Evolutionary conservation across 2,113 vertebrate species (phyloP).

Genomic region (Dasyprocta punctata): DNA sequence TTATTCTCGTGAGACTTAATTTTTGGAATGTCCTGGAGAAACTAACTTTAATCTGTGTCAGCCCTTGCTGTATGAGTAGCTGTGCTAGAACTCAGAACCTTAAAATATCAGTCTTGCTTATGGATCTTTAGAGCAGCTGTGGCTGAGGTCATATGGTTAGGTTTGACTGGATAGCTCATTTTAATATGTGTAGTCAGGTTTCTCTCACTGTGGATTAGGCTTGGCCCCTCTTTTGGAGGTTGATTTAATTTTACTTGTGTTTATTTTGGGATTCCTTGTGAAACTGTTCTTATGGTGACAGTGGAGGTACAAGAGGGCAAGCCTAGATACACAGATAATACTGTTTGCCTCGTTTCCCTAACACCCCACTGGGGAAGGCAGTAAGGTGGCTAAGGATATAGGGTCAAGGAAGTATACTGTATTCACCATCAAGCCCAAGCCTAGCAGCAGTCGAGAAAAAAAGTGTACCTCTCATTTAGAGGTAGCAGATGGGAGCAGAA

Average conservation of each 20-base stretch:
- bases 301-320: background rate
- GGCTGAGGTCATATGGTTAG: background rate
- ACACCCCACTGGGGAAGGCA: background rate
- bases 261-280: background rate
- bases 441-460: background rate
- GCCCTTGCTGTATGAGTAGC: background rate
- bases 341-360: background rate
- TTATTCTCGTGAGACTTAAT: background rate
- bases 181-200: background rate
- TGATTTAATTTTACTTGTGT: background rate
- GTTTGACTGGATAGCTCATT: background rate
- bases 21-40: background rate
- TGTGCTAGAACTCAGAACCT: background rate
- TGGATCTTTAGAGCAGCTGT: background rate
- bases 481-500: background rate
- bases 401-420: background rate
- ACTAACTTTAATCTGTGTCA: background rate
- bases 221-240: background rate
- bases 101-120: background rate
- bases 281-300: background rate
- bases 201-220: background rate
- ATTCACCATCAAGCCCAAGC: background rate
- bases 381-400: background rate
- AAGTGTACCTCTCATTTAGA: background rate
- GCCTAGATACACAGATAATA: background rate